Base-by-base conservation (phyloP, 2,888 invertebrate species). In the Acleris sparsana region DNA sequence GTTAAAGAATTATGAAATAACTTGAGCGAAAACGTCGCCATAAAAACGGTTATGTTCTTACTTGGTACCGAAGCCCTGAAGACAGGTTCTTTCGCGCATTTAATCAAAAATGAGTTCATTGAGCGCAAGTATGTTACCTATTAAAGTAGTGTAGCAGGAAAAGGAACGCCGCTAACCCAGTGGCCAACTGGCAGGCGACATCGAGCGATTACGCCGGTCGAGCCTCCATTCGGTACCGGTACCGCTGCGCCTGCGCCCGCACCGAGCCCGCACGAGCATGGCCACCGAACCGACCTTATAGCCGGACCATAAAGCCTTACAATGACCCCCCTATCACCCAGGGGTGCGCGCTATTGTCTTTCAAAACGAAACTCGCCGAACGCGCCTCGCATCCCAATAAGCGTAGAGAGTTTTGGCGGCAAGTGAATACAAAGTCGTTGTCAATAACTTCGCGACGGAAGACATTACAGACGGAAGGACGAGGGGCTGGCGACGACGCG, bases 151-250 rank as follows among this genome's bases (percentile, higher is more conserved):
- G 73, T 80, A 84, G 86, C 91, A 89, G 90, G 92, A 91, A 92
- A 89, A 90, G 88, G 90, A 88, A 83, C 88, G 84, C 87, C 84
- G 89, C 84, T 92, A 91, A 92, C 92, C 92, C 86, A 92, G 89
- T 92, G 90, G 91, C 91, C 92, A 90, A 92, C 89, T 92, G 85
- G 81, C 88, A 83, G 80, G 76, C 86, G 80, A 82, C 86, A 81
- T 84, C 87, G 84, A 80, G 75, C 85, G 86, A 85, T 84, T 86
- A 87, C 83, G 80, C 78, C 80, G 83, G 78, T 73, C 83, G 77
- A 79, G 86, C 79, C 87, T 81, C 83, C 92, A 91, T 88, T 90
- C 89, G 80, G 82, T 81, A 86, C 87, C 87, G 84, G 89, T 84
- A 85, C 76, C 79, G 84, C 84, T 73, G 81, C 79, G 84, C 80